Evolutionary conservation across 37 sponge, comb jelly and placozoan genomes (phyloP).

Genomic region (Halisarca cf. caerulea): DNA sequence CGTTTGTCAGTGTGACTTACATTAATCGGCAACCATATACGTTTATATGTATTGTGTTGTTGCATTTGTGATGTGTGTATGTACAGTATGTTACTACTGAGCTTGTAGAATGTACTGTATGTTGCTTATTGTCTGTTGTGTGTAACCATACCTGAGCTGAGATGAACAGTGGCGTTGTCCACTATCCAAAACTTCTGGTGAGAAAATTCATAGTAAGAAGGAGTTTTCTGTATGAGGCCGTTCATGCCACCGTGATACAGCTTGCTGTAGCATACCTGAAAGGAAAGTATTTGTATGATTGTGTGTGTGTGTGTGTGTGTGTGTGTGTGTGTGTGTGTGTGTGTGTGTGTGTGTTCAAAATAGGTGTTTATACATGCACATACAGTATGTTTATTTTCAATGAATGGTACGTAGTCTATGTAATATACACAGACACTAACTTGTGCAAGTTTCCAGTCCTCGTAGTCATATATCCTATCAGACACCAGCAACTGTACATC

Average conservation of each 20-base stretch:
- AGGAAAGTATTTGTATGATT: background rate
- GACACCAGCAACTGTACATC: slow-evolving; percentile 74
- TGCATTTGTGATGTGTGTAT: too few relatives aligned
- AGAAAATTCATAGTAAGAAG: slow-evolving; percentile 55
- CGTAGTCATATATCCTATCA: slow-evolving; percentile 44
- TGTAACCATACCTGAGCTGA: slow-evolving; percentile 86
- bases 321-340: too few relatives aligned
- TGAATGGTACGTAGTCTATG: background rate
- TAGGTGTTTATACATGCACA: background rate
- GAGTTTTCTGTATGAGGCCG: slow-evolving; percentile 46
- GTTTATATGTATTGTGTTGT: too few relatives aligned
- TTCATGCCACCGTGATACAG: slow-evolving; percentile 66
- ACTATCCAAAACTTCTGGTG: slow-evolving; percentile 91
- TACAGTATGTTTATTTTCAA: too few relatives aligned
- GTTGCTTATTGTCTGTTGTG: too few relatives aligned
- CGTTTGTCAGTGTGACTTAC: too few relatives aligned
- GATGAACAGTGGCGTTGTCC: slow-evolving; percentile 75
- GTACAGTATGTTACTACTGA: too few relatives aligned
- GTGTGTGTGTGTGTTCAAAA: too few relatives aligned
- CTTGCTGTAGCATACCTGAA: slow-evolving; percentile 68
- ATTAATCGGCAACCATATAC: too few relatives aligned
- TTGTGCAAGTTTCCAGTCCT: slow-evolving; percentile 61
- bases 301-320: too few relatives aligned
- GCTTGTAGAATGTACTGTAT: background rate
- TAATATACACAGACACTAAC: slow-evolving; percentile 19